Evolutionary conservation across 2,888 invertebrate genomes (phyloP), one percentile per base, ranked within the genome.

Genomic region (Nomada hirtipes): DNA sequence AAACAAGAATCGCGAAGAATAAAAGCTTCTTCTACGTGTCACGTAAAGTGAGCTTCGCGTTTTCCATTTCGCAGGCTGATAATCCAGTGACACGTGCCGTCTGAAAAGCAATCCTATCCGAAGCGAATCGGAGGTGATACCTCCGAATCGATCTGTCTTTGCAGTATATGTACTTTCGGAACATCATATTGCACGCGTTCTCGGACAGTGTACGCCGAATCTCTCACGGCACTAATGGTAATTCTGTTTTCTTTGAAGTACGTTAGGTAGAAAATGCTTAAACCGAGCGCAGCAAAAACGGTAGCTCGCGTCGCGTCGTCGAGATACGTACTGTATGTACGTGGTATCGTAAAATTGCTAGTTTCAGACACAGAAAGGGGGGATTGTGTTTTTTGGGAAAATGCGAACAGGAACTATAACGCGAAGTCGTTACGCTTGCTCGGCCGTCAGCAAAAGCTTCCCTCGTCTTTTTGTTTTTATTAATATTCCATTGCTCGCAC

Each of bases 401-500:
- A 63, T 53, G 42, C 18, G 20, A 44, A 26, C 47, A 4, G 65
- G 11, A 23, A 29, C 29, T 74, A 11, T 59, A 59, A 59, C 57
- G 73, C 47, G 67, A 36, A 47, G 57, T 59, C 57, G 73, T 74
- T 67, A 59, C 65, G 67, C 59, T 59, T 74, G 36, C 50, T 59
- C 59, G 4, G 57, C 57, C 47, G 36, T 44, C 78, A 50, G 29
- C 20, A 53, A 50, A 55, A 71, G 74, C 70, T 60, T 47, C 59
- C 50, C 52, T 18, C 44, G 42, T n/a, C 36, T 20, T 50, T 61
- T 47, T 50, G 73, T 81, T 73, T 87, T 84, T 79, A 78, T 76
- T 78, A 86, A 85, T 89, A 89, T 90, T 88, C 83, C 88, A 87
- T 88, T 89, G 87, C 88, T 88, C 87, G 84, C 86, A 68, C 84